phyloP scores from a whole-genome alignment of 30 jellyfish, hydroid and myxozoan genomes.

The Hydra vulgaris region DNA sequence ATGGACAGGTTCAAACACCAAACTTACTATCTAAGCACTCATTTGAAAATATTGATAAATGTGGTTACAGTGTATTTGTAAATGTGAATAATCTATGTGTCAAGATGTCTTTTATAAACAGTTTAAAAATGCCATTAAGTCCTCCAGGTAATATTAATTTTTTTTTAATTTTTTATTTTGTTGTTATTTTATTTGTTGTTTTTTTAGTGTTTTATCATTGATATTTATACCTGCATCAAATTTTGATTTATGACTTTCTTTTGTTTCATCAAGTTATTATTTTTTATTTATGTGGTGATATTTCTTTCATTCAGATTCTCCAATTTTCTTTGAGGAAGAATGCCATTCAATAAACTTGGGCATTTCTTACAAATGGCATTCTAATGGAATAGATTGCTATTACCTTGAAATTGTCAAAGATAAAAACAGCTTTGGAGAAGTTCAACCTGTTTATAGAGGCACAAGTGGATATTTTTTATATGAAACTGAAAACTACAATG shows the following conservation, averaged over 20 bases:
- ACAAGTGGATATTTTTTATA: conserved; percentile 10
- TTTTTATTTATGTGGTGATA: too few relatives aligned
- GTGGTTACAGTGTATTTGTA: conserved; percentile 27
- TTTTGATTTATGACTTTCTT: too few relatives aligned
- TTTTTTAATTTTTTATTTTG: not conserved
- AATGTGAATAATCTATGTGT: conserved; percentile 11
- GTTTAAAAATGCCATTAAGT: conserved; percentile 14
- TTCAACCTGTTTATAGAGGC: conserved; percentile 41
- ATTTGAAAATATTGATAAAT: not conserved
- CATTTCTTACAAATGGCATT: conserved; percentile 19
- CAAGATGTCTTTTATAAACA: conserved; percentile 20
- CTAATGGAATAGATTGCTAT: conserved; percentile 16
- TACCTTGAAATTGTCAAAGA: conserved; percentile 20
- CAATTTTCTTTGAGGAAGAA: conserved; percentile 7
- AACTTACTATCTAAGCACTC: conserved; percentile 2
- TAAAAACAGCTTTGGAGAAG: not conserved
- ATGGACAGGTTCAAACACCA: conserved; percentile 21
- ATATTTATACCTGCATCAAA: too few relatives aligned
- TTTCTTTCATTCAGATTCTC: too few relatives aligned
- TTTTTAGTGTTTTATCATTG: too few relatives aligned
- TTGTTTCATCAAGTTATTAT: too few relatives aligned
- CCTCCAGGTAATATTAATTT: conserved; percentile 24
- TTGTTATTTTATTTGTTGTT: not conserved
- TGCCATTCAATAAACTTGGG: conserved; percentile 27
- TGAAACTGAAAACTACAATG: conserved; percentile 28